Percentiles rank a stretch among this genome's conserved stretches.
Evolutionary conservation across 2,797 vertebrate species (phyloP).

Genomic region (Enteromius treurensis): DNA sequence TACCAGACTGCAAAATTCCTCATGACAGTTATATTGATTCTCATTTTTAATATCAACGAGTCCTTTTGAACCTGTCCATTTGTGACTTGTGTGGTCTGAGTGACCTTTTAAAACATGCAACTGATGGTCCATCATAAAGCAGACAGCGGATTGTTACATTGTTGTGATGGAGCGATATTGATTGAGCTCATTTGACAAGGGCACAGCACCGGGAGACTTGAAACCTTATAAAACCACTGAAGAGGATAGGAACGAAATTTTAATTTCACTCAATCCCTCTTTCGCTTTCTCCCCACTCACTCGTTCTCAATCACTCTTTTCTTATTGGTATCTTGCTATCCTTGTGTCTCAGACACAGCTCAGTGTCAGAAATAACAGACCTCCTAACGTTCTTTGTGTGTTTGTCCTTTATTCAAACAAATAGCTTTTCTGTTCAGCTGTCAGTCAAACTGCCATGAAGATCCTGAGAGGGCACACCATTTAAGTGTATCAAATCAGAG

Average conservation of each 20-base stretch:
- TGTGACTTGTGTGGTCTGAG: constrained; percentile 66
- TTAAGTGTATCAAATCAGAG: constrained; percentile 37
- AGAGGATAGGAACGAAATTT: constrained; percentile 26
- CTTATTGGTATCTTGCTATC: constrained; percentile 28
- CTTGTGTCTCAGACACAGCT: constrained; percentile 12
- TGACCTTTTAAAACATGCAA: constrained; percentile 78
- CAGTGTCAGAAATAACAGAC: constrained; percentile 43
- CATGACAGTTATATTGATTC: constrained; percentile 33
- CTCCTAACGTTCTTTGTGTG: constrained; percentile 30
- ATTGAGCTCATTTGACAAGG: constrained; percentile 71
- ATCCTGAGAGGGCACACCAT: constrained; percentile 31
- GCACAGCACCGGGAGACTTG: constrained; percentile 49
- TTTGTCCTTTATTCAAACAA: constrained; percentile 46
- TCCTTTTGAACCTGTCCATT: constrained; percentile 28
- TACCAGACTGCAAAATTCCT: background rate
- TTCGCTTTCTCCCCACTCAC: background rate
- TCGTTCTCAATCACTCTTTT: constrained; percentile 1
- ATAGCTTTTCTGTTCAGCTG: constrained; percentile 47
- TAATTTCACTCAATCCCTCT: constrained; percentile 18
- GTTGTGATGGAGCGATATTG: constrained; percentile 61
- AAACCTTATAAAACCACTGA: constrained; percentile 34
- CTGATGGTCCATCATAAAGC: constrained; percentile 70
- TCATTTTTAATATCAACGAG: constrained; percentile 23
- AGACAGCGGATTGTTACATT: constrained; percentile 71
- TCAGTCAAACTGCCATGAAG: constrained; percentile 43